phyloP scores from a whole-genome alignment of 30 jellyfish, hydroid and myxozoan genomes.

The Aurelia sp. region DNA sequence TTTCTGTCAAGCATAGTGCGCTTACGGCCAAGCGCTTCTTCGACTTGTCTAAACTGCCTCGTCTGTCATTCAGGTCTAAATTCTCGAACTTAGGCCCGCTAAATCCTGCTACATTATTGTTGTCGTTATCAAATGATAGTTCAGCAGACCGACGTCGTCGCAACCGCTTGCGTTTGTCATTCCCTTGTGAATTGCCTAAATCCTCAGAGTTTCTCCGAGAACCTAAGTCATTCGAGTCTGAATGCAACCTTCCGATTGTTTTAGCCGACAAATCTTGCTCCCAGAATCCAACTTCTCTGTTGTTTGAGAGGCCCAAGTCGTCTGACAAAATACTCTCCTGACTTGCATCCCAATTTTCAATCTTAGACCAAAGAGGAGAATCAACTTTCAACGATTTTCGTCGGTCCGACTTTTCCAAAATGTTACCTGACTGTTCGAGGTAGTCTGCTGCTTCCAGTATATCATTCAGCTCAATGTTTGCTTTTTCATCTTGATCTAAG shows the following conservation, averaged over 20 bases:
- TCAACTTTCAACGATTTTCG: conserved; percentile 59
- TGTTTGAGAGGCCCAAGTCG: neutral
- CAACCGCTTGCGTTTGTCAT: neutral
- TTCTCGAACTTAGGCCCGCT: no score
- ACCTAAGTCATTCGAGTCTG: neutral
- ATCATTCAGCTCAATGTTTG: neutral
- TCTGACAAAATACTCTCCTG: conserved; percentile 61
- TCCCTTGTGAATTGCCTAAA: neutral
- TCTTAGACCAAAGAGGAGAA: conserved; percentile 38
- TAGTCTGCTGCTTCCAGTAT: neutral
- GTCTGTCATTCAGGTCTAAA: no score
- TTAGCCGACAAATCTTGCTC: neutral
- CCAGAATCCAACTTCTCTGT: conserved; percentile 3
- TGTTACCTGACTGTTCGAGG: neutral
- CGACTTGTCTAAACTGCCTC: neutral
- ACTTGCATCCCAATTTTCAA: conserved; percentile 58
- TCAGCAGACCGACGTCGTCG: conserved; percentile 26
- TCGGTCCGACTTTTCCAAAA: neutral
- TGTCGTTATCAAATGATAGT: neutral
- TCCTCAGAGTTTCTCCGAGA: neutral
- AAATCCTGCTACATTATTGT: no score
- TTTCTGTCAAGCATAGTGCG: conserved; percentile 52
- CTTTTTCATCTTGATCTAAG: conserved; percentile 4
- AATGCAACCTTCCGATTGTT: neutral
- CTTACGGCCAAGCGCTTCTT: conserved; percentile 71